These are phyloP conservation scores for Promerops cafer DNA, from an alignment of 2,113 vertebrate species.

Conservation along the genomic window DNA sequence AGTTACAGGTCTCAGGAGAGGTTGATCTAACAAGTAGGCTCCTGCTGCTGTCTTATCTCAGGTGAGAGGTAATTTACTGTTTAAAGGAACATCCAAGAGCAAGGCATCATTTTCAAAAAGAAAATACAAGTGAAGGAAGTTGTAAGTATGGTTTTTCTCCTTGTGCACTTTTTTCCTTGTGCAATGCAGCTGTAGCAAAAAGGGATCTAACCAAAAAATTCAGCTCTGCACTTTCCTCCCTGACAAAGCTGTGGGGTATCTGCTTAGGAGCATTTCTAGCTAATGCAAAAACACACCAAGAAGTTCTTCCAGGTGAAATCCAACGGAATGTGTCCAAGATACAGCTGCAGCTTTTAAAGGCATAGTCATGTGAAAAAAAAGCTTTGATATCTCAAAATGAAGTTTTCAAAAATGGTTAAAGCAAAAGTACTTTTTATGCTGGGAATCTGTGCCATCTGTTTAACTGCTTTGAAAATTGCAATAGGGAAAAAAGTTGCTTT, in stretches of 20 bases:
- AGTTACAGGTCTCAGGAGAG: not conserved
- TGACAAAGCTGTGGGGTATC: not conserved
- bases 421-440: not conserved
- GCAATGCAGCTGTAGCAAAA: not conserved
- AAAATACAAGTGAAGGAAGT: not conserved
- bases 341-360: not conserved
- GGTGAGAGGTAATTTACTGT: not conserved
- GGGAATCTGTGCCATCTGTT: not conserved
- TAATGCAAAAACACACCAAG: not conserved
- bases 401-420: not conserved
- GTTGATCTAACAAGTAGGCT: not conserved
- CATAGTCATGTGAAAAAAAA: not conserved
- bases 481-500: not conserved
- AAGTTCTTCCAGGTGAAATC: not conserved
- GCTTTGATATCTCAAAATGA: not conserved
- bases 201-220: not conserved
- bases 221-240: not conserved
- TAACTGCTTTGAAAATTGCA: not conserved
- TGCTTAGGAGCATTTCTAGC: not conserved
- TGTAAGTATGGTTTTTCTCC: not conserved
- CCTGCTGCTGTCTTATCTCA: not conserved
- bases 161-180: not conserved
- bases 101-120: not conserved
- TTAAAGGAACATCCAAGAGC: not conserved
- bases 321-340: not conserved